Base-by-base conservation (phyloP, 2,113 vertebrate species). In the Bufo bufo region DNA sequence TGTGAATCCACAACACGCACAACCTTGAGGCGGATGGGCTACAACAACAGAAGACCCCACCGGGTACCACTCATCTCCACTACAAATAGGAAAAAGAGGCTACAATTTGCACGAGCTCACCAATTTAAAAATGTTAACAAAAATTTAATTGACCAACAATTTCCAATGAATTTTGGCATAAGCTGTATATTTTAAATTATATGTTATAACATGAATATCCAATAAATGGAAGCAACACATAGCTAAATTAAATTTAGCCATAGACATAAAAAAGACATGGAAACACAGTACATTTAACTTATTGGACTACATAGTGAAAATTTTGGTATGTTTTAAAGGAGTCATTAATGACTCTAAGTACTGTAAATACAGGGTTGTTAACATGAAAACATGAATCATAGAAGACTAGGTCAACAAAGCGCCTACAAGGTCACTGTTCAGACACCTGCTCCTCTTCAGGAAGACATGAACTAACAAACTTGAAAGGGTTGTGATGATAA, bases 351-450 rank as follows among this genome's bases (percentile, higher is more conserved):
- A 86, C 59, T 9, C 0, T 4, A 6, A 71, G 19, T 50, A 88
- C 90, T 87, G 69, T 84, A 74, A 91, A 87, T 90, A 65, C 5
- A 74, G 0, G 90, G 91, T 90, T 47, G 33, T 49, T 90, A 84
- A 69, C 47, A 91, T 88, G 33, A 4, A 90, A 89, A 88, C 91
- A 93, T 74, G 90, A 93, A 90, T 91, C 91, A 89, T 49, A 72
- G 92, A 90, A 90, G 92, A 89, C 88, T 85, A 91, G 93, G 93
- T 94, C 94, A 92, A 90, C 87, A 92, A 86, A 89, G 86, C 66
- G 0, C 2, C 11, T 91, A 91, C 59, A 90, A 90, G 92, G 94
- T 94, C 92, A 47, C 89, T 88, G 89, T 93, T 91, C 93, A 92
- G 87, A 90, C 93, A 95, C 93, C 92, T 94, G 92, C 90, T 85